These are phyloP conservation scores for Drosophila bunnanda DNA, from an alignment of 2,888 invertebrate genomes.

Conservation along the genomic window DNA sequence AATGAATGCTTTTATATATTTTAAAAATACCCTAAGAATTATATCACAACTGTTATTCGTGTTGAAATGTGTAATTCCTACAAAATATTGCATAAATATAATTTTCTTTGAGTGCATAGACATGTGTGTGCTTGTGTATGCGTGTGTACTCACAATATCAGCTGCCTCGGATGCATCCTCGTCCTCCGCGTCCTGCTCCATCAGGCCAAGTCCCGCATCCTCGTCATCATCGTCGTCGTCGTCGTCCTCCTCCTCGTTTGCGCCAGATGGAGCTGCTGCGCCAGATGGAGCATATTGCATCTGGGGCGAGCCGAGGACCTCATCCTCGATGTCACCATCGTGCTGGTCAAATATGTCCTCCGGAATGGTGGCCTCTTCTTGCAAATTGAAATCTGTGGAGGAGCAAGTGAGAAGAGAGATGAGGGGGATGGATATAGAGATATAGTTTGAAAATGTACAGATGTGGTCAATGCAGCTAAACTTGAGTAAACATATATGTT, in stretches of 20 bases:
- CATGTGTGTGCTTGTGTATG: background rate
- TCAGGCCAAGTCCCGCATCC: slow-evolving; percentile 15
- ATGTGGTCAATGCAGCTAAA: background rate
- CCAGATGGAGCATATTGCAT: slow-evolving; percentile 61
- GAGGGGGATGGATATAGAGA: background rate
- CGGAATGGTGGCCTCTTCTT: slow-evolving; percentile 81
- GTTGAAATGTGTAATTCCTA: too few relatives aligned
- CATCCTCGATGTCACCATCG: slow-evolving; percentile 64
- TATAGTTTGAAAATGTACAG: background rate
- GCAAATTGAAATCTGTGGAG: slow-evolving; percentile 81
- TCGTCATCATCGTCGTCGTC: slow-evolving; percentile 34
- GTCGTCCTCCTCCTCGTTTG: slow-evolving; percentile 42
- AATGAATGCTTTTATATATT: background rate
- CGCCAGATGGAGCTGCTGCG: slow-evolving; percentile 34
- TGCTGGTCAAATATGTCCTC: slow-evolving; percentile 82
- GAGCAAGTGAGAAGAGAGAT: slow-evolving; percentile 1
- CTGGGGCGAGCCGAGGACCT: slow-evolving; percentile 54
- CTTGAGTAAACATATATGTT: background rate
- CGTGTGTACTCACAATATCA: slow-evolving; percentile 76
- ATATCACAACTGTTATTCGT: too few relatives aligned
- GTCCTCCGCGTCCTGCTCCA: slow-evolving; percentile 43
- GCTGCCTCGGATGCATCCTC: slow-evolving; percentile 69
- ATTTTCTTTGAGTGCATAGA: slow-evolving; percentile 12
- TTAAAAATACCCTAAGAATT: background rate
- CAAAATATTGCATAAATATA: background rate